A percentile compares a stretch with the other conserved stretches of the same genome.
These are phyloP conservation scores for Macrosoma leucophasiata DNA, from an alignment of 2,888 invertebrate genomes.

Conservation along the genomic window DNA sequence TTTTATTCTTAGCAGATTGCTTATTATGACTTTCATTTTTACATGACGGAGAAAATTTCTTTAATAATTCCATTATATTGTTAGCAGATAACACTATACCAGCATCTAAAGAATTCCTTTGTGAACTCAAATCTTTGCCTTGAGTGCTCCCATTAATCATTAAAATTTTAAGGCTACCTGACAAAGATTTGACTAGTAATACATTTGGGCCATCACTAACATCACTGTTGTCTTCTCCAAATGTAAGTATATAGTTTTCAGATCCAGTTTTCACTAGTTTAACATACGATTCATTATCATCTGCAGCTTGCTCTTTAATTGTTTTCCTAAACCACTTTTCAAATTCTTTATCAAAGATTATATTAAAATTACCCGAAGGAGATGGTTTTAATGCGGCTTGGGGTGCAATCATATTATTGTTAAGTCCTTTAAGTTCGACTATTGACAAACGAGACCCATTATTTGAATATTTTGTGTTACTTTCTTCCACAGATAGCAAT, in stretches of 20 bases:
- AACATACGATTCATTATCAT: conserved; percentile 31
- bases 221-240: conserved; percentile 29
- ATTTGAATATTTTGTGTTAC: conserved; percentile 3
- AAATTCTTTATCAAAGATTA: conserved; percentile 54
- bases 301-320: conserved; percentile 29
- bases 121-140: conserved; percentile 1
- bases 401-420: conserved; percentile 26
- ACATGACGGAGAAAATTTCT: conserved; percentile 22
- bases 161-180: conserved; percentile 43
- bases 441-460: conserved; percentile 25
- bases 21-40: conserved; percentile 16
- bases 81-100: conserved; percentile 24
- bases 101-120: conserved; percentile 6
- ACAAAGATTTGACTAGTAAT: conserved; percentile 36
- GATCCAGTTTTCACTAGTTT: conserved; percentile 37
- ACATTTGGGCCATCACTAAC: conserved; percentile 30
- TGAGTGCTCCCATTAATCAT: conserved; percentile 24
- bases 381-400: conserved; percentile 40
- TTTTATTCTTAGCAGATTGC: conserved; percentile 14
- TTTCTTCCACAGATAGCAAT: not conserved
- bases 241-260: conserved; percentile 34
- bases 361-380: conserved; percentile 40
- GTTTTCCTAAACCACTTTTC: conserved; percentile 36
- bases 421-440: conserved; percentile 32
- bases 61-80: conserved; percentile 30